Evolutionary conservation across 2,797 vertebrate genomes (phyloP).

Genomic region (Melanitta fusca): DNA sequence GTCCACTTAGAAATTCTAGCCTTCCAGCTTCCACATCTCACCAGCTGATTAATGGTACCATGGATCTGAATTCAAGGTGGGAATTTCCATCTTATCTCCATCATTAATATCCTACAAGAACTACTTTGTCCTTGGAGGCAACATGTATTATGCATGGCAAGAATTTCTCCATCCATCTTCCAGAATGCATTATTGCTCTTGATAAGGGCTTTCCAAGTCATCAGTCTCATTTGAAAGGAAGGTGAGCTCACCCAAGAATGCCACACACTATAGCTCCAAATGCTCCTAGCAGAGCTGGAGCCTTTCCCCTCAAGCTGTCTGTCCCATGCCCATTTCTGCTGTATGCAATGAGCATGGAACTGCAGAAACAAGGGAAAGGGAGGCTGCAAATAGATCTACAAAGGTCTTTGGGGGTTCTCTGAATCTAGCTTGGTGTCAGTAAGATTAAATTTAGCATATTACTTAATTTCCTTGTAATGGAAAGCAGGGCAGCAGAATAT

Average conservation of each 20-base stretch:
- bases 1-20: background rate
- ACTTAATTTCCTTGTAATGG: background rate
- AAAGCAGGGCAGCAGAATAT: background rate
- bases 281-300: background rate
- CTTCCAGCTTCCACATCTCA: background rate
- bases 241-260: conserved; percentile 20
- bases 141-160: conserved; percentile 35
- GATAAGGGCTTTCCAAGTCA: conserved; percentile 15
- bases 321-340: background rate
- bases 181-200: background rate
- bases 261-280: background rate
- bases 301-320: background rate
- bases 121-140: background rate
- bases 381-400: background rate
- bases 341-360: accelerated
- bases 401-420: background rate
- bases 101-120: background rate
- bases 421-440: background rate
- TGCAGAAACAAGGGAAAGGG: background rate
- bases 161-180: conserved; percentile 28
- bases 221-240: background rate
- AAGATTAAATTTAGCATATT: background rate
- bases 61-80: background rate
- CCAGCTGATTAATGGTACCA: background rate
- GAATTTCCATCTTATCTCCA: background rate